Evolutionary conservation across 2,797 vertebrate species (phyloP), one percentile per base, ranked within the genome.

Genomic region (Poecile montanus): DNA sequence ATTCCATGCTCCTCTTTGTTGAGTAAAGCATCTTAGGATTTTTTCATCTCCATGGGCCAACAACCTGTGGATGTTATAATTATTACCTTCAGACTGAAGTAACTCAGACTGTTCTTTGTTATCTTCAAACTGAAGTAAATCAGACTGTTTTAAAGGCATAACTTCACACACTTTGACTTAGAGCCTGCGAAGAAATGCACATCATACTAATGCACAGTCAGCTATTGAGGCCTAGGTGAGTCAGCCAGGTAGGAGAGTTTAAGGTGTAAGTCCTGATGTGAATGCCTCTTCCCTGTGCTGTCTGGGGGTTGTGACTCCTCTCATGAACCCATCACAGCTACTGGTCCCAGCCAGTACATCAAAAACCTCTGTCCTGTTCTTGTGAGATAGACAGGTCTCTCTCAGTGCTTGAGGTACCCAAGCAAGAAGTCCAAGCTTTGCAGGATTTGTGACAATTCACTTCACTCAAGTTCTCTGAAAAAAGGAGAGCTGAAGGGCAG

Each of bases 361-460:
- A 67, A 62, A 70, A 91, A 74, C 47, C 16, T 34, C 9, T 45
- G 20, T 90, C 48, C 76, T 84, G 54, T 23, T 93, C 36, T 60
- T 73, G 29, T 62, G 62, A 81, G 66, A 75, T n/a, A 91, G 60
- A 45, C 61, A 23, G 30, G 44, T 89, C 51, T 58, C 62, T 88
- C 38, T 86, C 63, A 47, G 56, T n/a, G 8, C 53, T 85, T 30
- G 67, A 88, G 68, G 72, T 82, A 88, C 25, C 63, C 83, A 75
- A 73, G 38, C 73, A 93, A 91, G 50, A 66, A 93, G 73, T 71
- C 48, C 77, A 79, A 38, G 38, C 63, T 87, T 73, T 81, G 70
- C 71, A 78, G 89, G 82, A 89, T 94, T 91, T 94, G 71, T 88
- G 77, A 73, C 77, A 92, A 79, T 62, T 81, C 67, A 51, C 47